Evolutionary conservation across 35 echinoderm and acorn worm species (phyloP).

Genomic region (Heliocidaris tuberculata): DNA sequence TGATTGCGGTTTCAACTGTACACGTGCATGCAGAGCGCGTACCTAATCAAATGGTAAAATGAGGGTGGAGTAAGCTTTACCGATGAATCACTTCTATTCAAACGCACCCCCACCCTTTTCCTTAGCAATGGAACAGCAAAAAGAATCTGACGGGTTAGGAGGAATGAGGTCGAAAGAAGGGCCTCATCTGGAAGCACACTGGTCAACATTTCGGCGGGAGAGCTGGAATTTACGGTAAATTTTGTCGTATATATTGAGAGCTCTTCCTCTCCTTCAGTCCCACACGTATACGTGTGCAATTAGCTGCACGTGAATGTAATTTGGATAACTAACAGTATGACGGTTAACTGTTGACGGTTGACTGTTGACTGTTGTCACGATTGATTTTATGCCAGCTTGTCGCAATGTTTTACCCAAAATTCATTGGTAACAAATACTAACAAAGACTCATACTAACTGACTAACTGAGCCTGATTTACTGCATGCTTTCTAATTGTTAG

Average conservation of each 20-base stretch:
- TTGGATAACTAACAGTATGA: too few species aligned
- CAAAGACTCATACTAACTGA: too few species aligned
- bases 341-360: too few species aligned
- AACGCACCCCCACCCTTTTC: background rate
- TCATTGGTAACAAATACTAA: too few species aligned
- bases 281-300: background rate
- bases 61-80: background rate
- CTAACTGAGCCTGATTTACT: too few species aligned
- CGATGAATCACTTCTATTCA: background rate
- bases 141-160: background rate
- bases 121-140: constrained; percentile 2
- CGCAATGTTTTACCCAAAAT: too few species aligned
- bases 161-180: background rate
- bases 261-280: background rate
- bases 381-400: too few species aligned
- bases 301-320: too few species aligned
- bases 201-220: background rate
- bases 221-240: constrained; percentile 2
- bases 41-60: background rate
- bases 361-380: too few species aligned
- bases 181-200: background rate
- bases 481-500: too few species aligned
- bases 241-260: background rate
- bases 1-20: background rate
- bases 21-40: background rate